Evolutionary conservation across 2,888 invertebrate genomes (phyloP).

Genomic region (Drosophila tripunctata): DNA sequence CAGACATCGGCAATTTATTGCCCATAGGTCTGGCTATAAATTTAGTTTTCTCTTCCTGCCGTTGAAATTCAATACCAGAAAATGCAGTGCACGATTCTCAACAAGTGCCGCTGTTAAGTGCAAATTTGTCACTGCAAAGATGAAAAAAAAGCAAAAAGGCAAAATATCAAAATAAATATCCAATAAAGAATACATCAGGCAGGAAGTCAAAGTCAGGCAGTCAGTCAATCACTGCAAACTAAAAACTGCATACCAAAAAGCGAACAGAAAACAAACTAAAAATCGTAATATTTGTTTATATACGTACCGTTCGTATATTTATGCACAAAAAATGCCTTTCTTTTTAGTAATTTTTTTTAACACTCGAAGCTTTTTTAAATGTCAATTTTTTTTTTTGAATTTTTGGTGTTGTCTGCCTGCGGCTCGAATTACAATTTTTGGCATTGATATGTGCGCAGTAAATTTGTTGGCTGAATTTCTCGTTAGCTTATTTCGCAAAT

Average conservation of each 20-base stretch:
- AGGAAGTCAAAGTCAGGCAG: slow-evolving; percentile 44
- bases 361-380: slow-evolving; percentile 14
- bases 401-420: slow-evolving; percentile 11
- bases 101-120: slow-evolving; percentile 65
- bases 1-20: slow-evolving; percentile 37
- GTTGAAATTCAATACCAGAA: slow-evolving; percentile 66
- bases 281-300: slow-evolving; percentile 19
- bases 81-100: slow-evolving; percentile 73
- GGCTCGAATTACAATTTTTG: slow-evolving; percentile 42
- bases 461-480: slow-evolving; percentile 33
- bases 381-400: slow-evolving; percentile 10
- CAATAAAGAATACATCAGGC: slow-evolving; percentile 7
- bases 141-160: not conserved
- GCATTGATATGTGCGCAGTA: slow-evolving; percentile 36
- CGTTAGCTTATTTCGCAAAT: slow-evolving; percentile 25
- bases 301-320: slow-evolving; percentile 2
- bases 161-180: not conserved
- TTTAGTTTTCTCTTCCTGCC: slow-evolving; percentile 36
- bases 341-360: not conserved
- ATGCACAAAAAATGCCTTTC: not conserved
- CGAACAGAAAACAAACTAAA: not conserved
- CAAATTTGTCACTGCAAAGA: slow-evolving; percentile 64
- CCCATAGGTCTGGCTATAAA: slow-evolving; percentile 46
- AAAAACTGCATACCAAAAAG: slow-evolving; percentile 8
- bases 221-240: slow-evolving; percentile 36